These are phyloP conservation scores for Kuschelorhynchus macadamiae DNA, from an alignment of 2,888 invertebrate species.

Conservation along the genomic window DNA sequence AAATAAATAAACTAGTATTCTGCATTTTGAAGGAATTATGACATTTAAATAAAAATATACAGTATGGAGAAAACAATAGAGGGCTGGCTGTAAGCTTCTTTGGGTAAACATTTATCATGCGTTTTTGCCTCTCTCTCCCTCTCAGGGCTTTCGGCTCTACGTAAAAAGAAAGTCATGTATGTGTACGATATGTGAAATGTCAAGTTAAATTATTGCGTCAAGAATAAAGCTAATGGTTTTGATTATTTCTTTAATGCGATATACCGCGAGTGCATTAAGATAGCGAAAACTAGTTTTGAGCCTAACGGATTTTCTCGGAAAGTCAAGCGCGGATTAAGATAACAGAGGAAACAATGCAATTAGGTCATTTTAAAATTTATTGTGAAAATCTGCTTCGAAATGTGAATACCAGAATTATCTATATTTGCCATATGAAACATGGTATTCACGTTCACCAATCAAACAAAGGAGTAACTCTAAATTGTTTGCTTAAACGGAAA, in stretches of 20 bases:
- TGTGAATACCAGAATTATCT: slow-evolving; percentile 13
- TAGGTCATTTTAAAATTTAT: slow-evolving; percentile 19
- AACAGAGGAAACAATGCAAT: slow-evolving; percentile 25
- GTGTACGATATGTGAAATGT: not conserved
- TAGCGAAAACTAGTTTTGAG: slow-evolving; percentile 25
- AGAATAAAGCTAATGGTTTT: slow-evolving; percentile 11
- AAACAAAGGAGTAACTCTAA: not conserved
- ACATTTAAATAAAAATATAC: no score
- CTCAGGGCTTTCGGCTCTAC: no score
- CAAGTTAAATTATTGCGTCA: slow-evolving; percentile 21
- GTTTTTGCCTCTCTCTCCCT: no score
- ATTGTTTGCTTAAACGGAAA: no score
- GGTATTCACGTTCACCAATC: not conserved
- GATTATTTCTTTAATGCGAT: slow-evolving; percentile 9
- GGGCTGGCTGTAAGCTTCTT: no score
- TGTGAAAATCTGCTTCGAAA: slow-evolving; percentile 8
- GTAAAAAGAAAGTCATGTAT: no score
- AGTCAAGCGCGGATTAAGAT: slow-evolving; percentile 22
- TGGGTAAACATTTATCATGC: no score
- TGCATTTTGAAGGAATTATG: no score
- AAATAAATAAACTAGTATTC: no score
- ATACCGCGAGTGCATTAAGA: slow-evolving; percentile 20
- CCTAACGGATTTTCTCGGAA: slow-evolving; percentile 27
- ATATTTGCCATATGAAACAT: not conserved
- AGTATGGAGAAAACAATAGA: no score